These are phyloP conservation scores for Prionace glauca DNA, from an alignment of 2,797 vertebrate species.

Conservation along the genomic window DNA sequence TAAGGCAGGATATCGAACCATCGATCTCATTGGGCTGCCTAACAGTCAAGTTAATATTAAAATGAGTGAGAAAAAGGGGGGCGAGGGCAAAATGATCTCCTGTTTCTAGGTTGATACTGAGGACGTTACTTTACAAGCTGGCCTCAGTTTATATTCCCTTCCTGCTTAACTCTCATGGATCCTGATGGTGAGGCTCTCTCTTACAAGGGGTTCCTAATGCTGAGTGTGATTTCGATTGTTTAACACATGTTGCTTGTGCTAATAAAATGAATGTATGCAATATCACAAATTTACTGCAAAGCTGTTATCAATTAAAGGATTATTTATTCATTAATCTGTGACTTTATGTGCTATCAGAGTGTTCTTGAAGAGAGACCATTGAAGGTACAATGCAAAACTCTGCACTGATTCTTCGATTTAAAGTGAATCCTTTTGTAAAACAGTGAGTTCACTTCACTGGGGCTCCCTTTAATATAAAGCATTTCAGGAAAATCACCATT, in stretches of 20 bases:
- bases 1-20: neutral
- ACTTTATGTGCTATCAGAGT: neutral
- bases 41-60: no score
- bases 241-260: neutral
- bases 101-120: neutral
- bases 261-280: neutral
- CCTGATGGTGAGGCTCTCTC: neutral
- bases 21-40: no score
- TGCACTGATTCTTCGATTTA: neutral
- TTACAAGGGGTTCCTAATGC: neutral
- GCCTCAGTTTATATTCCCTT: neutral
- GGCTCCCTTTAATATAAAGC: neutral
- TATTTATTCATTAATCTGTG: neutral
- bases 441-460: neutral
- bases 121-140: neutral
- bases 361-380: neutral
- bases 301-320: neutral
- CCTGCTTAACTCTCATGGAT: neutral
- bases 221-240: neutral
- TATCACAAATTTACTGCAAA: neutral
- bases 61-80: neutral
- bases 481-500: neutral
- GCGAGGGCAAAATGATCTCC: neutral
- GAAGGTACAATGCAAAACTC: neutral
- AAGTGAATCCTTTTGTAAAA: neutral